A percentile compares a stretch with the other conserved stretches of the same genome.
Conservation (phyloP, 2,113 vertebrate genomes). For the Eonycteris spelaea region DNA sequence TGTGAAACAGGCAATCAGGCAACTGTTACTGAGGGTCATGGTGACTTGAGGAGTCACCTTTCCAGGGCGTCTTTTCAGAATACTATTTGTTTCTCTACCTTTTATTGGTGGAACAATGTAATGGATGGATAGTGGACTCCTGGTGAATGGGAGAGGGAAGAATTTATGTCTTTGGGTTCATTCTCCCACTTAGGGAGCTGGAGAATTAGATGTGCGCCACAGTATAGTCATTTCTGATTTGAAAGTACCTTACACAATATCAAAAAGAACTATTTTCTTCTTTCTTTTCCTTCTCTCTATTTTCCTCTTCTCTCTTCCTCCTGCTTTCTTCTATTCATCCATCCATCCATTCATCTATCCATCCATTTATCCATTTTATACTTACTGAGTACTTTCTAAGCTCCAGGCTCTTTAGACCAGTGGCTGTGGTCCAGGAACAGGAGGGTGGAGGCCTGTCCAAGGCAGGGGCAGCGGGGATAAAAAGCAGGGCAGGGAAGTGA, state of each 20-base stretch:
- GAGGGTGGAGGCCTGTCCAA: neutral
- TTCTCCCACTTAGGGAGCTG: neutral
- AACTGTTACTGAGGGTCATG: neutral
- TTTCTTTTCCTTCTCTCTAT: neutral
- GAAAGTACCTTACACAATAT: neutral
- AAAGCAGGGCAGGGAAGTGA: neutral
- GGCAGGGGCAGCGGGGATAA: neutral
- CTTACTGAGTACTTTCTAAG: neutral
- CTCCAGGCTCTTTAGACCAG: neutral
- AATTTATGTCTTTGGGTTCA: neutral
- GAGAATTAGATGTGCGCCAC: neutral
- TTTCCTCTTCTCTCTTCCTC: neutral
- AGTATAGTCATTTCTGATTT: conserved; percentile 1
- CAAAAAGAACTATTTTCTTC: neutral
- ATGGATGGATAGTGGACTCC: neutral
- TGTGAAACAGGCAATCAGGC: neutral
- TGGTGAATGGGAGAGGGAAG: neutral
- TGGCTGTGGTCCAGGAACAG: neutral
- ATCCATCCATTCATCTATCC: neutral
- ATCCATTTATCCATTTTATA: neutral
- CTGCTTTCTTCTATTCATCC: neutral
- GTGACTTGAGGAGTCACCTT: neutral
- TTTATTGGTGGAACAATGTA: neutral
- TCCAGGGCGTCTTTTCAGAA: neutral
- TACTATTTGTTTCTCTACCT: neutral